Conservation (phyloP, 2,797 vertebrate species). For the Synaphobranchus kaupii region DNA sequence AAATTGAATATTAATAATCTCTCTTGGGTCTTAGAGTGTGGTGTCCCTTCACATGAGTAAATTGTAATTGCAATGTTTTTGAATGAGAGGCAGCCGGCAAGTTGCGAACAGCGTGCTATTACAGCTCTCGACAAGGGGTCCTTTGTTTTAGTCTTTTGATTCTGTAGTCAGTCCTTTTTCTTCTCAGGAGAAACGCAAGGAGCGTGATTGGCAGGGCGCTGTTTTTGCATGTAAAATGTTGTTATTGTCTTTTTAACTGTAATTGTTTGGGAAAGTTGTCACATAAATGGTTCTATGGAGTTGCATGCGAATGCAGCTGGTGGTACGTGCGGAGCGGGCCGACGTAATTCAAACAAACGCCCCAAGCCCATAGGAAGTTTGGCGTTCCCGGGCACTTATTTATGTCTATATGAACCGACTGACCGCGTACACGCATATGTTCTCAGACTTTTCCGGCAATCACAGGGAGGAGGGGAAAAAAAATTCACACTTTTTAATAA, state of each 20-base stretch:
- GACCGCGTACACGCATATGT: slow-evolving; percentile 54
- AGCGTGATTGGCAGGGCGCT: slow-evolving; percentile 71
- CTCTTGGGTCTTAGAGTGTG: slow-evolving; percentile 64
- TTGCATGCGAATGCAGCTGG: slow-evolving; percentile 54
- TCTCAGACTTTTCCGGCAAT: slow-evolving; percentile 48
- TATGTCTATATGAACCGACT: slow-evolving; percentile 60
- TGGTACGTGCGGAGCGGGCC: slow-evolving; percentile 36
- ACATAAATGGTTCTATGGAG: slow-evolving; percentile 66
- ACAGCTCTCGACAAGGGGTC: slow-evolving; percentile 62
- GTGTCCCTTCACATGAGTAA: slow-evolving; percentile 59
- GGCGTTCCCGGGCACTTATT: slow-evolving; percentile 38
- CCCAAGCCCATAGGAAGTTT: not conserved
- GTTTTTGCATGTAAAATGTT: slow-evolving; percentile 70
- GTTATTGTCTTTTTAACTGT: slow-evolving; percentile 74
- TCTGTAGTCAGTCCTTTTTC: slow-evolving; percentile 68
- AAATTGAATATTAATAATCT: slow-evolving; percentile 70
- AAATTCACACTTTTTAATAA: slow-evolving; percentile 71
- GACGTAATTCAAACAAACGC: slow-evolving; percentile 4
- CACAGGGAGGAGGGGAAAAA: not conserved
- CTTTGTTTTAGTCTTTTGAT: slow-evolving; percentile 77
- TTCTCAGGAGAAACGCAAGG: slow-evolving; percentile 64
- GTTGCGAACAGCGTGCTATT: slow-evolving; percentile 53
- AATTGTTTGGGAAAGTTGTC: slow-evolving; percentile 71
- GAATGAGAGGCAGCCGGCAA: slow-evolving; percentile 53
- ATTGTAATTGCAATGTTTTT: slow-evolving; percentile 74